Percentiles rank a stretch among this genome's conserved stretches.
These are phyloP conservation scores for Dryobotodes eremita DNA, from an alignment of 2,888 invertebrate genomes.

Conservation along the genomic window DNA sequence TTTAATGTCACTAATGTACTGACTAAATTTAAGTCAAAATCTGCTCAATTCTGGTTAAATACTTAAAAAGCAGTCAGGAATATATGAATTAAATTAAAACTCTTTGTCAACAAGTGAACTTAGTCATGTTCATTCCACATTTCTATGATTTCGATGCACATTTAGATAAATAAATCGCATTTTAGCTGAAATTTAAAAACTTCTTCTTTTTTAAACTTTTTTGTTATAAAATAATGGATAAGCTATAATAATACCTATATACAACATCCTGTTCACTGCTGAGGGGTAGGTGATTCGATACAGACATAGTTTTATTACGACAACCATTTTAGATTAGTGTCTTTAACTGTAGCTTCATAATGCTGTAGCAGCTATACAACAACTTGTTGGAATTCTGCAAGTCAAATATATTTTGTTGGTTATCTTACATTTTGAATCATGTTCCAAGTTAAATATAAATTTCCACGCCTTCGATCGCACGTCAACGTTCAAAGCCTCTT, in stretches of 20 bases:
- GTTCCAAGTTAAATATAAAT: conserved; percentile 59
- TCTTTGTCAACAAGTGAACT: not conserved
- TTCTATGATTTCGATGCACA: no score
- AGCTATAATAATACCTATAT: not conserved
- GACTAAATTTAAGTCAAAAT: not conserved
- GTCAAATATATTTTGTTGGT: conserved; percentile 50
- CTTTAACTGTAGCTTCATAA: not conserved
- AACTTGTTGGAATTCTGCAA: conserved; percentile 40
- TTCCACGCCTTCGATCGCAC: conserved; percentile 61
- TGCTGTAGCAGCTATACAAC: conserved; percentile 13
- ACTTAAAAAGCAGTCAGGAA: not conserved
- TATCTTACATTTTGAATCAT: conserved; percentile 53
- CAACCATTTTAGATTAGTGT: conserved; percentile 22
- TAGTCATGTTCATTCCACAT: no score
- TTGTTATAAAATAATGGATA: not conserved
- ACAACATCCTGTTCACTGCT: conserved; percentile 29
- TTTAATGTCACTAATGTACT: conserved; percentile 12
- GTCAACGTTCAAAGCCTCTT: conserved; percentile 70
- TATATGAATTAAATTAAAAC: conserved; percentile 2
- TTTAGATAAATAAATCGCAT: no score
- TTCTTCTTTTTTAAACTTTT: no score
- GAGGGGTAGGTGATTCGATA: conserved; percentile 9
- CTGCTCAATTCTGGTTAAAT: conserved; percentile 3
- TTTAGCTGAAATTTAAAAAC: no score
- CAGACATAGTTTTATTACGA: conserved; percentile 20